Evolutionary conservation across 2,888 invertebrate genomes (phyloP).

Genomic region (Vesta saturnalis): DNA sequence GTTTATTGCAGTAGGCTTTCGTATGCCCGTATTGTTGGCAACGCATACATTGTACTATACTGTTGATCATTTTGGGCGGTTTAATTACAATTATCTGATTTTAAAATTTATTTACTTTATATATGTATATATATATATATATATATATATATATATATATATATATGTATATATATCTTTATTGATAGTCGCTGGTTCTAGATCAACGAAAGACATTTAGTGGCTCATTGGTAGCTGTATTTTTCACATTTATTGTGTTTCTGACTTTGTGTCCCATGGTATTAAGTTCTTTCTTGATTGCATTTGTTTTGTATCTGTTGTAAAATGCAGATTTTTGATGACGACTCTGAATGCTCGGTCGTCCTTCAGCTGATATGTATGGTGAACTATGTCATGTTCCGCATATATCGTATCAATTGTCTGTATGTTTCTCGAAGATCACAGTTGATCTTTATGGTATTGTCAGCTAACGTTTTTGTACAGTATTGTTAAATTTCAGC

Average conservation of each 20-base stretch:
- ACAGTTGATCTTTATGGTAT: too few relatives aligned
- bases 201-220: constrained; percentile 34
- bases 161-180: too few relatives aligned
- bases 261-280: constrained; percentile 33
- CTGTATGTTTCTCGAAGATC: too few relatives aligned
- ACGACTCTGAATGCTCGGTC: too few relatives aligned
- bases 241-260: constrained; percentile 35
- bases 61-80: constrained; percentile 30
- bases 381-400: constrained; percentile 29
- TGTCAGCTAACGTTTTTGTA: too few relatives aligned
- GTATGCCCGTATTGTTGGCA: constrained; percentile 47
- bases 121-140: too few relatives aligned
- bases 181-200: constrained; percentile 35
- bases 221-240: constrained; percentile 33
- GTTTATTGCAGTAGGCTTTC: too few relatives aligned
- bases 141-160: too few relatives aligned
- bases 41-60: constrained; percentile 36
- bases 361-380: too few relatives aligned
- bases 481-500: too few relatives aligned
- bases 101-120: too few relatives aligned
- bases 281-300: constrained; percentile 28
- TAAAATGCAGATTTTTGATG: constrained; percentile 36
- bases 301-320: constrained; percentile 14
- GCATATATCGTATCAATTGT: too few relatives aligned
- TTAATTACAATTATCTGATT: constrained; percentile 28